Base-by-base conservation (phyloP, 2,797 vertebrate species). In the Epinephelus malabaricus region DNA sequence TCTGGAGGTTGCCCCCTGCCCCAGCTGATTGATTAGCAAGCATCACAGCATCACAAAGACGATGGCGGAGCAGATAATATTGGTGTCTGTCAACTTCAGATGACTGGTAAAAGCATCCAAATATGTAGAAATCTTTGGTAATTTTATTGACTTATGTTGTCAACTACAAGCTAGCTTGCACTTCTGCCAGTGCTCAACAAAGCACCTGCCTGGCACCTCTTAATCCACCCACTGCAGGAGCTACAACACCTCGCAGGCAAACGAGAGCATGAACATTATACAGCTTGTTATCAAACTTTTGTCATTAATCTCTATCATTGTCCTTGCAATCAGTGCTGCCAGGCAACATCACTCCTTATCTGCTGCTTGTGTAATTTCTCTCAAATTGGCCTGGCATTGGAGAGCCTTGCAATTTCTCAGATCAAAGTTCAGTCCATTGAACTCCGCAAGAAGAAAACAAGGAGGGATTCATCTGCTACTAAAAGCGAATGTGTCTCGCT, bases 391-490 rank as follows among this genome's bases (percentile, higher is more conserved):
- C 18, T 13, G 19, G 10, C 25, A 17, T 66, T 51, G 18, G 8
- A 50, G 27, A 50, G 27, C n/a, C 21, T 43, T n/a, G 43, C 12
- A 30, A 30, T 45, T 49, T 40, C 34, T 61, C 34, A 10, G 5
- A 58, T 66, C 23, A 73, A 65, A 34, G 19, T 47, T 25, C 18
- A 34, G 40, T 64, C 40, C 25, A 66, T 58, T 74, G 54, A 19
- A 18, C 38, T n/a, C n/a, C 25, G 30, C 7, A 50, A 27, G 47
- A 61, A 53, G 6, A 53, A 61, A 45, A 50, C 21, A 51, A 12
- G 61, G 50, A 34, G 8, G 15, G 14, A 47, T 34, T 21, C 0
- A 38, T 34, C 15, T 14, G 4, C 19, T 34, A 15, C n/a, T 73
- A 27, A 49, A 47, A 66, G 12, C 30, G 7, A 50, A 50, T 9